These are phyloP conservation scores for Chrysina gloriosa DNA, from an alignment of 2,888 invertebrate genomes.

Conservation along the genomic window DNA sequence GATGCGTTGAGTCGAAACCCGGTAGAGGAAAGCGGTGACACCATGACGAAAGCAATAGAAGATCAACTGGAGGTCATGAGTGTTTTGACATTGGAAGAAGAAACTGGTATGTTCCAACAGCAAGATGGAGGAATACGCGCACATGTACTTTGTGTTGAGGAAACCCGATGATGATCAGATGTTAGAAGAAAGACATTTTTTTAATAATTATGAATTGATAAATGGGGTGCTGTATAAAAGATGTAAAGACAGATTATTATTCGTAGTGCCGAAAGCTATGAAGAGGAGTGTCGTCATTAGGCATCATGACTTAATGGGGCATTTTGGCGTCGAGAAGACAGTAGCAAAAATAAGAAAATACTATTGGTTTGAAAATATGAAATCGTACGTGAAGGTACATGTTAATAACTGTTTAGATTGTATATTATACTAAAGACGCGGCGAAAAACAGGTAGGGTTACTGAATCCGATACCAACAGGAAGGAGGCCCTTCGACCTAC, in stretches of 20 bases:
- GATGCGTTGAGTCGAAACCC: slow-evolving; percentile 24
- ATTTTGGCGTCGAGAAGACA: not conserved
- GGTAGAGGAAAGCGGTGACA: too few relatives aligned
- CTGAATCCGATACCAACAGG: not conserved
- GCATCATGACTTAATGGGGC: not conserved
- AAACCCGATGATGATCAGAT: too few relatives aligned
- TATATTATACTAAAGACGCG: not conserved
- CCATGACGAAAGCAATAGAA: too few relatives aligned
- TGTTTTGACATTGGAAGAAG: too few relatives aligned
- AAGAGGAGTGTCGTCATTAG: not conserved
- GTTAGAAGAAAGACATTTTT: too few relatives aligned
- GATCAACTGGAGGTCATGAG: too few relatives aligned
- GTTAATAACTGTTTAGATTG: not conserved
- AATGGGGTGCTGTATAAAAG: too few relatives aligned
- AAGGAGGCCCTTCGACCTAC: not conserved
- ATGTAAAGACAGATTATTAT: not conserved
- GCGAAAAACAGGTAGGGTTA: not conserved
- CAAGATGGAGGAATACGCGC: too few relatives aligned
- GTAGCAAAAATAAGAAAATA: not conserved
- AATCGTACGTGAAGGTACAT: not conserved
- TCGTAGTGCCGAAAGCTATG: not conserved
- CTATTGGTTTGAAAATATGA: not conserved
- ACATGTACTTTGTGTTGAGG: too few relatives aligned
- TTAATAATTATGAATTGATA: too few relatives aligned
- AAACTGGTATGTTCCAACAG: too few relatives aligned